A percentile compares a stretch with the other conserved stretches of the same genome.
Evolutionary conservation across 2,888 invertebrate genomes (phyloP).

Genomic region (Amphipyra berbera): DNA sequence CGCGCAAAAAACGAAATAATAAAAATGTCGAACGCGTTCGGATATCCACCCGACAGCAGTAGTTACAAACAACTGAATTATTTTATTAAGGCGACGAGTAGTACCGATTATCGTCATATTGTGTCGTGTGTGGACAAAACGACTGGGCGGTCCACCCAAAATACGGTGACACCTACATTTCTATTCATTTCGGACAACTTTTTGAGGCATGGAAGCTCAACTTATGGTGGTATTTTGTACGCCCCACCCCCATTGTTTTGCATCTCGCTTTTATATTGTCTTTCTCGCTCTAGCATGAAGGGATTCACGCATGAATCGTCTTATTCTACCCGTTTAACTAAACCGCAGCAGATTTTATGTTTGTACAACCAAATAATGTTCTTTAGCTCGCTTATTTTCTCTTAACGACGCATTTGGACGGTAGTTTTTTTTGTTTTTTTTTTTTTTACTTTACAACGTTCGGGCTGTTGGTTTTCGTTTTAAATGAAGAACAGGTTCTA

Average conservation of each 20-base stretch:
- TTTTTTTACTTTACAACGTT: conserved; percentile 21
- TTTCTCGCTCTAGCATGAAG: conserved; percentile 60
- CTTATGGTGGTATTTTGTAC: conserved; percentile 47
- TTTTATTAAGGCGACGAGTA: conserved; percentile 81
- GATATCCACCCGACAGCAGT: conserved; percentile 64
- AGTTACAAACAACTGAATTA: conserved; percentile 84
- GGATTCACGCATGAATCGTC: conserved; percentile 70
- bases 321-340: conserved; percentile 63
- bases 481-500: conserved; percentile 15
- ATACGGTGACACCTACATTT: conserved; percentile 40
- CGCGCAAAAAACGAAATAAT: conserved; percentile 51
- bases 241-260: conserved; percentile 71
- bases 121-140: conserved; percentile 77
- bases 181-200: conserved; percentile 20
- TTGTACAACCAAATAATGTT: conserved; percentile 61
- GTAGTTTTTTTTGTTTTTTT: conserved; percentile 36
- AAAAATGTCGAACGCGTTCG: conserved; percentile 61
- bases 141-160: conserved; percentile 75
- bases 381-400: conserved; percentile 54
- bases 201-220: conserved; percentile 32
- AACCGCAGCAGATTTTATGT: conserved; percentile 71
- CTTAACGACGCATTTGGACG: conserved; percentile 46
- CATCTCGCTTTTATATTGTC: conserved; percentile 61
- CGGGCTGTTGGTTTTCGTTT: conserved; percentile 14
- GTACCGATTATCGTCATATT: conserved; percentile 84